Conservation (phyloP, 2,113 vertebrate genomes). For the Odontophorus gujanensis region DNA sequence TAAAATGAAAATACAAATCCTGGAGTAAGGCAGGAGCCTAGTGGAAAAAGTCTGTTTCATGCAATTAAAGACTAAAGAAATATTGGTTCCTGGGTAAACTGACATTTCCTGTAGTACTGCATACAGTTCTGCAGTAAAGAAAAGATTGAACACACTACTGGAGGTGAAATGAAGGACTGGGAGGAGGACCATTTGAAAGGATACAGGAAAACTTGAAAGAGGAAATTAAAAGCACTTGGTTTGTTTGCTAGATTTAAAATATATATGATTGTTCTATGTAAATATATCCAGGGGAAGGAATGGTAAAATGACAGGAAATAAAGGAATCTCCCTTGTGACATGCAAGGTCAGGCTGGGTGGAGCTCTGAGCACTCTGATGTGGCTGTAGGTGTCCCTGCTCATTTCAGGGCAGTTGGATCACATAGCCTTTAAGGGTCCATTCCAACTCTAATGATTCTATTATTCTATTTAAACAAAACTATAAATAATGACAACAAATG, state of each 20-base stretch:
- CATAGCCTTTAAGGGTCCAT: too few species aligned
- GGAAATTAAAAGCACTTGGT: neutral
- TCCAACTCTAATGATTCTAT: too few species aligned
- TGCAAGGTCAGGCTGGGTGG: too few species aligned
- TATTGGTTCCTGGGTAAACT: rapidly evolving
- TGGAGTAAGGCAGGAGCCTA: neutral
- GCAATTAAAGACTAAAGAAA: neutral
- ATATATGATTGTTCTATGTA: conserved; percentile 35
- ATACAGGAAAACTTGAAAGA: neutral
- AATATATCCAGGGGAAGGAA: conserved; percentile 60
- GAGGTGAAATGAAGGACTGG: neutral
- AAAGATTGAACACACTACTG: neutral
- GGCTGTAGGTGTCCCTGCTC: too few species aligned
- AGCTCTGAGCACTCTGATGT: too few species aligned
- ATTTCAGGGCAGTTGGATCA: too few species aligned
- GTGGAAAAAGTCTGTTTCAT: neutral
- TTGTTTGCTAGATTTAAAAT: conserved; percentile 6
- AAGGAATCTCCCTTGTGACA: neutral
- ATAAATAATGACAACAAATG: conserved; percentile 39
- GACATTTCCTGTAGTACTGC: neutral
- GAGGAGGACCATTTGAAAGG: neutral
- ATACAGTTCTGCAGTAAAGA: neutral
- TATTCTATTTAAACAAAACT: conserved; percentile 38
- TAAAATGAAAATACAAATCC: neutral
- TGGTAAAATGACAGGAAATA: conserved; percentile 48